Base-by-base conservation (phyloP, 2,888 invertebrate genomes). In the Chrysodeixis includens region DNA sequence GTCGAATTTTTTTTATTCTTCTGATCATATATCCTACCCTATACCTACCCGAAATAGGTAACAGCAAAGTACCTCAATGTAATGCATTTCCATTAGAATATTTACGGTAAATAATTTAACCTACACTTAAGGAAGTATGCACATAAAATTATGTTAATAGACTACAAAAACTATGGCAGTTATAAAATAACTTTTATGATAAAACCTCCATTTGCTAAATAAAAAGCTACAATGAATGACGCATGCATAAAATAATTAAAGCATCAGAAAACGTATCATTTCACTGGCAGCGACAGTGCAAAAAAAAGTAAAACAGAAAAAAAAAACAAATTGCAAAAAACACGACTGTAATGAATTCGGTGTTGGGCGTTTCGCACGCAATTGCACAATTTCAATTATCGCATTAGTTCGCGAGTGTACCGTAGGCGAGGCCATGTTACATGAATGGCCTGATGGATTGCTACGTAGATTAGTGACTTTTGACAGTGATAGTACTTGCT, bases 341-440 rank as follows among this genome's bases (percentile, higher is more conserved):
- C 88, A 88, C 86, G 86, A 83, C 85, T 82, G 88, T 94, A 94
- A 94, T 94, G 94, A 94, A 93, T 94, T 93, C 90, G 91, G 90
- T 81, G 89, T 86, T 86, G 88, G 85, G 87, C 87, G 90, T 91
- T 93, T 94, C 88, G 94, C 95, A 95, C 94, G 95, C 94, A 93
- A 95, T 95, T 95, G 94, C 95, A 95, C 94, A 93, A 93, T 95
- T 95, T 95, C 95, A 95, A 95, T 95, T 95, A 95, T 94, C 92
- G 88, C 92, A 95, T 95, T 95, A 95, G 92, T 91, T 89, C 77
- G 83, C 89, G 90, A 88, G 83, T 85, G 88, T 86, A 86, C 85
- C 69, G 72, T 84, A 85, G 87, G 87, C 73, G 88, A 83, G 89
- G 86, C 85, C 56, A 64, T 59, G 68, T 72, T 35, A 68, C 70